phyloP scores from a whole-genome alignment of 1,140 invertebrate genomes.

The Drosophila insularis region DNA sequence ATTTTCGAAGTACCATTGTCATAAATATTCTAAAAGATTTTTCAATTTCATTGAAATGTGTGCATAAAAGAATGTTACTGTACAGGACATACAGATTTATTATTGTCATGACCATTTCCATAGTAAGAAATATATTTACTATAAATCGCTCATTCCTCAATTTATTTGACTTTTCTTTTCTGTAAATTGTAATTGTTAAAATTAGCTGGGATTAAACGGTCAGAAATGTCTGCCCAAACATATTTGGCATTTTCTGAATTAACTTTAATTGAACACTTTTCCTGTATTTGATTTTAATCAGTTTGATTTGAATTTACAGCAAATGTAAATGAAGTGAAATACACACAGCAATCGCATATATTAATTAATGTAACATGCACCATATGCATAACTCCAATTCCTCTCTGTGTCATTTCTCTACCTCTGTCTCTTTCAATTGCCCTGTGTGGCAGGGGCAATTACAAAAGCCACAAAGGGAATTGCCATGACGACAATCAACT shows the following conservation, averaged over 20 bases:
- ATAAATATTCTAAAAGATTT: not conserved
- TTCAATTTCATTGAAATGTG: not conserved
- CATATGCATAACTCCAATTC: conserved; percentile 33
- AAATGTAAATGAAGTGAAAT: not conserved
- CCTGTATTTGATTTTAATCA: not conserved
- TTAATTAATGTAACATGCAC: conserved; percentile 27
- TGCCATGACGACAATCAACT: conserved; percentile 60
- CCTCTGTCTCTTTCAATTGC: conserved; percentile 8
- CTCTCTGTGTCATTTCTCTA: not conserved
- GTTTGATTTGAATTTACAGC: not conserved
- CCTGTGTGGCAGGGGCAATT: conserved; percentile 45
- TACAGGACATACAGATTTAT: not conserved
- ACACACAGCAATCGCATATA: conserved; percentile 38
- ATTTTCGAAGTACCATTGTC: not conserved
- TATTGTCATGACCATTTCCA: too few relatives aligned
- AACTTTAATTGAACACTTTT: too few relatives aligned
- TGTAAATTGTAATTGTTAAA: too few relatives aligned
- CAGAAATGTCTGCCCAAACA: too few relatives aligned
- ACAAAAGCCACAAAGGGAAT: conserved; percentile 55
- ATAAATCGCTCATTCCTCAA: too few relatives aligned
- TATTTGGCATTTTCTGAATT: too few relatives aligned
- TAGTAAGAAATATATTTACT: too few relatives aligned
- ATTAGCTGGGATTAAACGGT: too few relatives aligned
- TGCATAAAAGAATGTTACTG: not conserved
- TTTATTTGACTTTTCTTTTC: too few relatives aligned